Evolutionary conservation across 2,797 vertebrate genomes (phyloP).

Genomic region (Heteromormyrus szaboi): DNA sequence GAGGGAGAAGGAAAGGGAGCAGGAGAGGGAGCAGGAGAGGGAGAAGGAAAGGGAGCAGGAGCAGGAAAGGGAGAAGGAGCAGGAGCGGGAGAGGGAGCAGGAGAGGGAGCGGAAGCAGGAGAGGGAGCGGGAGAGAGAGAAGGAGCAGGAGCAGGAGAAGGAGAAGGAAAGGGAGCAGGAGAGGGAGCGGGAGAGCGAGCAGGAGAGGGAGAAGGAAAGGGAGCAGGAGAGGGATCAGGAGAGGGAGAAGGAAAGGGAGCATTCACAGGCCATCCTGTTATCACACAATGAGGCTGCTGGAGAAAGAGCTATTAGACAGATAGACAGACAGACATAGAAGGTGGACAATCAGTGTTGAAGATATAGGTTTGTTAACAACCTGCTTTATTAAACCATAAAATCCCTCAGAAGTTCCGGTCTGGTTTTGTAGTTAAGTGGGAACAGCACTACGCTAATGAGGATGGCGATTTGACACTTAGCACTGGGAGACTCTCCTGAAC

Average conservation of each 20-base stretch:
- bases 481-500: not conserved
- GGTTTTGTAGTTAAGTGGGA: not conserved
- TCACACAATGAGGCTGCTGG: not conserved
- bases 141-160: too few species aligned
- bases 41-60: too few species aligned
- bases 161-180: too few species aligned
- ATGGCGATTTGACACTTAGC: not conserved
- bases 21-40: too few species aligned
- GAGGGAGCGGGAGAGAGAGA: too few species aligned
- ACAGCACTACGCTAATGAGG: not conserved
- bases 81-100: too few species aligned
- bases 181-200: too few species aligned
- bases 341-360: not conserved
- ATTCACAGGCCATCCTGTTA: not conserved
- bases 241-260: not conserved
- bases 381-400: not conserved
- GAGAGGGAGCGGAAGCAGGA: too few species aligned
- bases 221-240: too few species aligned
- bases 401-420: not conserved
- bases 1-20: too few species aligned
- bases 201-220: too few species aligned
- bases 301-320: not conserved
- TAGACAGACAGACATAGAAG: not conserved
- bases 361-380: not conserved
- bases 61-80: too few species aligned